A percentile compares a stretch with the other conserved stretches of the same genome.
phyloP scores from a whole-genome alignment of 2,113 vertebrate genomes.

The Amia ocellicauda region DNA sequence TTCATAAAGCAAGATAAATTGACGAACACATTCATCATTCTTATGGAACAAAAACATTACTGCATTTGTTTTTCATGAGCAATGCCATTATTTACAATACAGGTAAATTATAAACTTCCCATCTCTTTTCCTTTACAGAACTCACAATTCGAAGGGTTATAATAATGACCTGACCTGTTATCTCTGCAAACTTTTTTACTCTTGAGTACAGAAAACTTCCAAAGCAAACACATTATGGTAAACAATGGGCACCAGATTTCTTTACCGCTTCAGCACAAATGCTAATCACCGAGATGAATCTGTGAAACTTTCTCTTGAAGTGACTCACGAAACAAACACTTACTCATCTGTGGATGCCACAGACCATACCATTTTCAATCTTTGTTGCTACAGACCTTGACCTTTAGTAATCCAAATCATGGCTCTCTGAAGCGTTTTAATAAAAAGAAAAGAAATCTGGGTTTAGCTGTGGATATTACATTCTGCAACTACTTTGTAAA shows the following conservation, averaged over 20 bases:
- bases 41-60: too few relatives aligned
- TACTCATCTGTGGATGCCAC: constrained; percentile 43
- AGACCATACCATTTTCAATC: constrained; percentile 64
- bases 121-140: too few relatives aligned
- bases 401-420: constrained; percentile 5
- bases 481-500: constrained; percentile 61
- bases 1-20: too few relatives aligned
- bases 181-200: too few relatives aligned
- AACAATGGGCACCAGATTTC: neutral
- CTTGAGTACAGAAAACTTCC: too few relatives aligned
- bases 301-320: constrained; percentile 32
- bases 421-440: constrained; percentile 33
- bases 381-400: constrained; percentile 51
- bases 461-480: constrained; percentile 62
- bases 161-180: too few relatives aligned
- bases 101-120: too few relatives aligned
- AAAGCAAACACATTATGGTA: too few relatives aligned
- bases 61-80: too few relatives aligned
- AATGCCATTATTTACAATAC: too few relatives aligned
- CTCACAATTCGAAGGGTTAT: too few relatives aligned
- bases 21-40: too few relatives aligned
- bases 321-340: constrained; percentile 21
- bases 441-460: constrained; percentile 54
- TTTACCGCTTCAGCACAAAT: constrained; percentile 45
- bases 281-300: constrained; percentile 49